A percentile compares a stretch with the other conserved stretches of the same genome.
phyloP scores from a whole-genome alignment of 2,113 vertebrate genomes.

The Chaetura pelagica region DNA sequence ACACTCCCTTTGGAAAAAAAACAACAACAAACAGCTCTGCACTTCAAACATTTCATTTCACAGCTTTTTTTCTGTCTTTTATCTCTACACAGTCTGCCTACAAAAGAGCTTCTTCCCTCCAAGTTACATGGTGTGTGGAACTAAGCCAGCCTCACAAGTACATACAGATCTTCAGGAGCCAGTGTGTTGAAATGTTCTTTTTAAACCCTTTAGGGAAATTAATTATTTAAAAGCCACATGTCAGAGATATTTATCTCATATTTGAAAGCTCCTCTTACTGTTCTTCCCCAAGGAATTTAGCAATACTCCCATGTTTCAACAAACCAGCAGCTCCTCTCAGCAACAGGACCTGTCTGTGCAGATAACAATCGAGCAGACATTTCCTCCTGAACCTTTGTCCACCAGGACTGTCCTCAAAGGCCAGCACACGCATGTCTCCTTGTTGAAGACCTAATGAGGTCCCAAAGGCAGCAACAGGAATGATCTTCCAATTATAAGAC shows the following conservation, averaged over 20 bases:
- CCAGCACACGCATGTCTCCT: background rate
- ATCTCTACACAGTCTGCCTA: background rate
- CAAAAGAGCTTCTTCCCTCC: slow-evolving; percentile 5
- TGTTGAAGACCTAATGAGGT: background rate
- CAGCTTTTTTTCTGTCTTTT: background rate
- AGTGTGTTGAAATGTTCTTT: slow-evolving; percentile 30
- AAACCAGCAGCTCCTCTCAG: background rate
- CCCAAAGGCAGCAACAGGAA: background rate
- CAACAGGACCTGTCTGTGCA: background rate
- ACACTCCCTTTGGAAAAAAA: background rate
- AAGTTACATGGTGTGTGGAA: background rate
- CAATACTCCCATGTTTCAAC: background rate
- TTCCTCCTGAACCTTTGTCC: background rate
- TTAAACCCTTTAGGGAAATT: slow-evolving; percentile 24
- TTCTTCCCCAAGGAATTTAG: slow-evolving; percentile 25
- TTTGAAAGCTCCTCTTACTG: slow-evolving; percentile 19
- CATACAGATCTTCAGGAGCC: background rate
- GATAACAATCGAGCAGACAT: background rate
- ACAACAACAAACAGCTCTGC: background rate
- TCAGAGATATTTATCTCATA: slow-evolving; percentile 17
- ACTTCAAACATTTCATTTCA: slow-evolving; percentile 15
- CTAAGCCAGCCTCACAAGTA: slow-evolving; percentile 9
- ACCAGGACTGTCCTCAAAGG: background rate
- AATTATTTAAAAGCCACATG: slow-evolving; percentile 41
- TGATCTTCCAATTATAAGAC: background rate